These are phyloP conservation scores for Tetramorium bicarinatum DNA, from an alignment of 2,888 invertebrate genomes.

Conservation along the genomic window DNA sequence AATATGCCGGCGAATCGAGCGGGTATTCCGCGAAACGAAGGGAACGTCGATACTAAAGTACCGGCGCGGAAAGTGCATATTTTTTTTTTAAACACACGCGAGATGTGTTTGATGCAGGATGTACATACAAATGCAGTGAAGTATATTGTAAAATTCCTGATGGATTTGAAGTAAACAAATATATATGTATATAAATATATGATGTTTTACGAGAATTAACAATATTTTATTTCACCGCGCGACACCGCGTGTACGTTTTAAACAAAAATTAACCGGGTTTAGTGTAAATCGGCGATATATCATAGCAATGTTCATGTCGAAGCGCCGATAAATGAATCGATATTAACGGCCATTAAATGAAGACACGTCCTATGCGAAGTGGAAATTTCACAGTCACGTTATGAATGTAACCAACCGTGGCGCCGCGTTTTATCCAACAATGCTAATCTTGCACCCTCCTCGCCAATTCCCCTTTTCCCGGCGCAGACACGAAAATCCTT, in stretches of 20 bases:
- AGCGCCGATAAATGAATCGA: slow-evolving; percentile 45
- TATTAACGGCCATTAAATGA: slow-evolving; percentile 52
- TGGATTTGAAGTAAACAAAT: slow-evolving; percentile 13
- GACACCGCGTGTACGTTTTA: slow-evolving; percentile 1
- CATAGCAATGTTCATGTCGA: neutral
- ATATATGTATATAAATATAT: slow-evolving; percentile 23
- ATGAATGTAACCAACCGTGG: slow-evolving; percentile 60
- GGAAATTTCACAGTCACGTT: slow-evolving; percentile 68
- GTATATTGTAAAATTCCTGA: neutral
- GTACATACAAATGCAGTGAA: neutral
- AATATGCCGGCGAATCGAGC: slow-evolving; percentile 1
- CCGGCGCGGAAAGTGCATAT: neutral
- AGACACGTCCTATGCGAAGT: slow-evolving; percentile 61
- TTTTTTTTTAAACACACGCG: slow-evolving; percentile 1
- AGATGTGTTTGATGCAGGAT: neutral
- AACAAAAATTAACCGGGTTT: slow-evolving; percentile 32
- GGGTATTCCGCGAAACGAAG: slow-evolving; percentile 16
- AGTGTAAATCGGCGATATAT: slow-evolving; percentile 19
- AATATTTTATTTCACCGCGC: slow-evolving; percentile 11
- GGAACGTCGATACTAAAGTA: slow-evolving; percentile 7
- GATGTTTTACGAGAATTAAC: slow-evolving; percentile 28
- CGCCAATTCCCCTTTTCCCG: slow-evolving; percentile 35
- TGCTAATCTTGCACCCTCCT: slow-evolving; percentile 65
- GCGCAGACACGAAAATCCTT: slow-evolving; percentile 67
- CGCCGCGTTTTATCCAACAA: slow-evolving; percentile 67